Percentiles rank a stretch among this genome's conserved stretches.
phyloP scores from a whole-genome alignment of 1,140 invertebrate species.

The Brachionus paranguensis region DNA sequence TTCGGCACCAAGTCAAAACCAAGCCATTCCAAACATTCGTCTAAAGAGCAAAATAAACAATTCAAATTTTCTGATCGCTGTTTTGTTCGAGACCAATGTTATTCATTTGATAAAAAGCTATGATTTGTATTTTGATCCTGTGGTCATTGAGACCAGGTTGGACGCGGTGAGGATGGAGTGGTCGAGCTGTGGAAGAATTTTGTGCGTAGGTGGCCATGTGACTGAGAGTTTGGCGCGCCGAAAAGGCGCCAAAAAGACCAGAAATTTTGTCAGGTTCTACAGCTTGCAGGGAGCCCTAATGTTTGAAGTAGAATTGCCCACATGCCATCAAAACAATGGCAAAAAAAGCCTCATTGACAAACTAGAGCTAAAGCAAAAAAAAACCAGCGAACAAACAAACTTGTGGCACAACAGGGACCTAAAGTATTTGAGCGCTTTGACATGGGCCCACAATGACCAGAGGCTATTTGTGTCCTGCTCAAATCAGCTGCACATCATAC shows the following conservation, averaged over 20 bases:
- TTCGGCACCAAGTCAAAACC: constrained; percentile 23
- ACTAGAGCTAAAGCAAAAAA: constrained; percentile 12
- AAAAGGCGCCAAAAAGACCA: constrained; percentile 41
- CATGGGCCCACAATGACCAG: constrained; percentile 94
- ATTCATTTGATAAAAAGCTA: background rate
- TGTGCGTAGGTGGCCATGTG: constrained; percentile 76
- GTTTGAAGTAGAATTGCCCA: constrained; percentile 70
- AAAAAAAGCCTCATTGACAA: constrained; percentile 26
- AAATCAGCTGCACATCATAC: constrained; percentile 72
- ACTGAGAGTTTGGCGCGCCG: constrained; percentile 44
- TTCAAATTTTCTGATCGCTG: background rate
- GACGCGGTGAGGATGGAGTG: constrained; percentile 78
- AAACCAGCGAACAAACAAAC: background rate
- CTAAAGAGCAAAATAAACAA: constrained; percentile 35
- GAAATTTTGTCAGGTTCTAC: constrained; percentile 55
- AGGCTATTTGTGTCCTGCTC: constrained; percentile 87
- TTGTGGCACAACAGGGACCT: constrained; percentile 56
- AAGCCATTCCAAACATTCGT: background rate
- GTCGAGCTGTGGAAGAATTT: constrained; percentile 83
- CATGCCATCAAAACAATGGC: constrained; percentile 43
- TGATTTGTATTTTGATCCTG: constrained; percentile 56
- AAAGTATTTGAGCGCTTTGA: constrained; percentile 77
- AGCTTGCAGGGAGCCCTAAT: constrained; percentile 49
- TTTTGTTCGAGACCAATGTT: background rate
- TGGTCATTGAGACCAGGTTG: constrained; percentile 73